These are phyloP conservation scores for Scylla paramamosain DNA, from an alignment of 1,140 invertebrate species.

Conservation along the genomic window DNA sequence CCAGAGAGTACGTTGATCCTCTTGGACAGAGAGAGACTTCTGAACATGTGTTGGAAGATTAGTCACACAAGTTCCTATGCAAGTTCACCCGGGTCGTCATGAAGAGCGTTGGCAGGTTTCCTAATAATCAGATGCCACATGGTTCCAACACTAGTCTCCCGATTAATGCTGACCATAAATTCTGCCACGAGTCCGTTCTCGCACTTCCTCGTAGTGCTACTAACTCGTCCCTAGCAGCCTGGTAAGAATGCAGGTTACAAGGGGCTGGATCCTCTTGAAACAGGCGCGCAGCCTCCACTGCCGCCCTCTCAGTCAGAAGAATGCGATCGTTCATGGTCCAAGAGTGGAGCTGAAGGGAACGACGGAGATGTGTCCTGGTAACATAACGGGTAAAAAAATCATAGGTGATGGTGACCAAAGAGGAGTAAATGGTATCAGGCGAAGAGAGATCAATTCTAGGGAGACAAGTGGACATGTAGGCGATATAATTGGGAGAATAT, in stretches of 20 bases:
- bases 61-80: background rate
- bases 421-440: background rate
- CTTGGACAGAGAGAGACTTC: too few species aligned
- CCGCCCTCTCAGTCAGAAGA: background rate
- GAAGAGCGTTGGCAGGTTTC: background rate
- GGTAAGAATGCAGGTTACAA: background rate
- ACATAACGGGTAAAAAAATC: background rate
- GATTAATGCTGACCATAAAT: constrained; percentile 30
- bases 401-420: background rate
- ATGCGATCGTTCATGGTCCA: background rate
- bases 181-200: background rate
- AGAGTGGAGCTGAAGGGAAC: background rate
- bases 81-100: background rate
- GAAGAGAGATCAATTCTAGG: background rate
- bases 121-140: background rate
- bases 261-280: too few species aligned
- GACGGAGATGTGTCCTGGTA: background rate
- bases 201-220: background rate
- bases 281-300: background rate
- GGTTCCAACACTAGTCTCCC: background rate
- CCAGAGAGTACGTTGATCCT: too few species aligned
- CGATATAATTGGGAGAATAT: too few species aligned
- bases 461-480: background rate
- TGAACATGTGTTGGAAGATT: too few species aligned
- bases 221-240: background rate